Evolutionary conservation across 2,797 vertebrate species (phyloP), one percentile per base, ranked within the genome.

Genomic region (Lacerta viridis): DNA sequence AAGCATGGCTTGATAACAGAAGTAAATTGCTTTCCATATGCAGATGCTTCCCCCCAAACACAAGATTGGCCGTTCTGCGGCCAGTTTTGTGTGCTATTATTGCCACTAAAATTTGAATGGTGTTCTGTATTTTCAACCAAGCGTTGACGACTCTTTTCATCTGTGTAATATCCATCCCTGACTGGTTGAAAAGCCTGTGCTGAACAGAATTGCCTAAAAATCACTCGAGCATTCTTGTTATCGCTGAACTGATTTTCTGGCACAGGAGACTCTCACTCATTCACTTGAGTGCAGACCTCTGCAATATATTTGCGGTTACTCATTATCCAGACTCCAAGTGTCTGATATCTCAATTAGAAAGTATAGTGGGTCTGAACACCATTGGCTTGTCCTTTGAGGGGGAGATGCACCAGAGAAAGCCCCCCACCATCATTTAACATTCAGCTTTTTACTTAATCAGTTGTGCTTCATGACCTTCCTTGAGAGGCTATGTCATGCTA

Each of bases 341-440:
- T 68, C 64, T 74, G 84, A 41, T 74, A 71, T 80, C 87, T 88
- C 92, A 92, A 86, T 93, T 92, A 91, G 50, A 89, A 85, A 85
- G 41, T 82, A 50, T 5, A 75, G 64, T 15, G 39, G 61, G 78
- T 74, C n/a, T 50, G 71, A 68, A 75, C 27, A 11, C 59, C n/a
- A 11, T 80, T 81, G 41, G 69, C 43, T 39, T 66, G 55, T 39
- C 75, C 36, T 82, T 81, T 82, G 59, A 61, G 10, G 17, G 78
- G 69, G 86, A 8, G 71, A 68, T 75, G 27, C 61, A 25, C 39
- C 59, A n/a, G 25, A 80, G 72, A 71, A 13, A 33, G 4, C 39
- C 20, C 76, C 41, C 43, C 75, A 8, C 18, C 87, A 87, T 17
- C 81, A 39, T 17, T 87, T 88, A 59, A 29, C 15, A 68, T 75